These are phyloP conservation scores for Eledone cirrhosa DNA, from an alignment of 2,888 invertebrate species.

Conservation along the genomic window DNA sequence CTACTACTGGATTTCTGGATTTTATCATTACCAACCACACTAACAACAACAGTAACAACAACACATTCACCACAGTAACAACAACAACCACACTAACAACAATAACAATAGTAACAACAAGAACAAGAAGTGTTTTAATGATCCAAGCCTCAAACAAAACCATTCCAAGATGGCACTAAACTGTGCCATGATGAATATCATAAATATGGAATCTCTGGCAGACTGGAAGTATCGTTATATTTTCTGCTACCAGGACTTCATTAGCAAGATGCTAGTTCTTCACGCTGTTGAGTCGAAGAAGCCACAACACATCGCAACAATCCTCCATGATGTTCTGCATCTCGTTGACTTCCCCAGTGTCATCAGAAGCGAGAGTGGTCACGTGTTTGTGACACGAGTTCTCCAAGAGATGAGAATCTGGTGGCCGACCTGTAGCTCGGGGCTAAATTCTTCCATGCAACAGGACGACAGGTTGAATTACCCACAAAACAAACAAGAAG, in stretches of 20 bases:
- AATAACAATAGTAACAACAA: no score
- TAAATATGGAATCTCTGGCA: constrained; percentile 5
- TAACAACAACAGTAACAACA: no score
- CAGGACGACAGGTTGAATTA: no score
- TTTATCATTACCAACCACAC: no score
- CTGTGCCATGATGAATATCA: neutral
- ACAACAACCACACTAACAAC: no score
- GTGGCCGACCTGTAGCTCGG: neutral
- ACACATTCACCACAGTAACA: no score
- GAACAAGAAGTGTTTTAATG: no score
- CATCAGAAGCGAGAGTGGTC: constrained; percentile 1
- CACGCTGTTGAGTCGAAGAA: neutral
- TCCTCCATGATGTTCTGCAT: constrained; percentile 3
- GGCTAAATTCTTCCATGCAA: neutral
- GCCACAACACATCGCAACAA: neutral
- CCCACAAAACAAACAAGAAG: no score
- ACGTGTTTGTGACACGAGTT: neutral
- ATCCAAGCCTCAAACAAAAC: no score
- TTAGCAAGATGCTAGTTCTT: neutral
- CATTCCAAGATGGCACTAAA: no score
- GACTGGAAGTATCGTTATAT: constrained; percentile 16
- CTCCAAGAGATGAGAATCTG: neutral
- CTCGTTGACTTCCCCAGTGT: neutral
- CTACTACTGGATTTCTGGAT: no score
- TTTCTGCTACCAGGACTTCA: constrained; percentile 8